A percentile compares a stretch with the other conserved stretches of the same genome.
phyloP scores from a whole-genome alignment of 1,140 invertebrate genomes.

The Eriocheir sinensis region DNA sequence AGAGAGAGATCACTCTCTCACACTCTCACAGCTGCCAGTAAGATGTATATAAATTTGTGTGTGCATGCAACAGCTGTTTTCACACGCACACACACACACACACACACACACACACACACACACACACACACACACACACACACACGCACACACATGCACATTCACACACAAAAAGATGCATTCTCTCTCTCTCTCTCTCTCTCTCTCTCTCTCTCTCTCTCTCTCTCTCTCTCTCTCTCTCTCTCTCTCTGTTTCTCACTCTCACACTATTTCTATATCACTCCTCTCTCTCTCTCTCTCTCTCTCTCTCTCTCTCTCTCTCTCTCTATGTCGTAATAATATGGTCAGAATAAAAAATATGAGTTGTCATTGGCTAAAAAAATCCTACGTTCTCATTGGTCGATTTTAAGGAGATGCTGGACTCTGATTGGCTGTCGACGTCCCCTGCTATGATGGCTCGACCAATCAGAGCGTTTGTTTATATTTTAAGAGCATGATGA shows the following conservation, averaged over 20 bases:
- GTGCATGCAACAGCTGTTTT: not conserved
- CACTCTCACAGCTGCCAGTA: not conserved
- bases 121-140: not conserved
- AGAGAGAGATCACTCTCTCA: not conserved
- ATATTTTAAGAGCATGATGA: no score
- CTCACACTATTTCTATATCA: not conserved
- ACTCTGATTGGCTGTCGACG: no score
- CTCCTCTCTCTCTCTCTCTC: not conserved
- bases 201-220: not conserved
- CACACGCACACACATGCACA: not conserved
- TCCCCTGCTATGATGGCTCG: no score
- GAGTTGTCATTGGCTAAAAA: no score
- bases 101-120: not conserved
- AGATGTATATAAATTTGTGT: no score
- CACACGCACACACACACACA: not conserved
- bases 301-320: slow-evolving; percentile 24
- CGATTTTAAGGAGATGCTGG: no score
- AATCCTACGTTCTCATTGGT: no score
- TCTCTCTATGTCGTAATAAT: no score
- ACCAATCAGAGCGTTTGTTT: no score
- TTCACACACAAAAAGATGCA: no score
- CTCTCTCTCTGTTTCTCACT: no score
- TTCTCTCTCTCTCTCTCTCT: not conserved
- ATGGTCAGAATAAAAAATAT: no score
- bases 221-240: slow-evolving; percentile 29